Percentiles rank a stretch among this genome's conserved stretches.
These are phyloP conservation scores for Phoenicopterus ruber DNA, from an alignment of 2,113 vertebrate genomes.

Conservation along the genomic window DNA sequence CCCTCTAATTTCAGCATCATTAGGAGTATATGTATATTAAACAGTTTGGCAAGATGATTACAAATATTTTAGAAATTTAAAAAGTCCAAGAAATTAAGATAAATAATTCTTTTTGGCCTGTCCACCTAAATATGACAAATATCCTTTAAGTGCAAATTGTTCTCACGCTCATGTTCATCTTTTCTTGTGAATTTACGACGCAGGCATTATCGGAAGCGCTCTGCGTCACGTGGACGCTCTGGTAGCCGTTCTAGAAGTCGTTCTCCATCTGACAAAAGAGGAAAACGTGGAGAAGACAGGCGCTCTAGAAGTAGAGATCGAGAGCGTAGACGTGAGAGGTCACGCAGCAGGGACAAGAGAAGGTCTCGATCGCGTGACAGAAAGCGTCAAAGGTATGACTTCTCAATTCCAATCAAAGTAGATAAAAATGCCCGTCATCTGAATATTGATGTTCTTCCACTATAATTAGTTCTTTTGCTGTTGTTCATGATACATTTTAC, in stretches of 20 bases:
- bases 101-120: background rate
- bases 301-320: conserved; percentile 80
- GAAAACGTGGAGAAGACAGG: conserved; percentile 86
- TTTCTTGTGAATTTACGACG: background rate
- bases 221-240: conserved; percentile 86
- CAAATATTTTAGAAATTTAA: background rate
- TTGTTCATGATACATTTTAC: background rate
- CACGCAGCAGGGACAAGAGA: conserved; percentile 90
- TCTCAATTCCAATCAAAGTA: rapidly evolving
- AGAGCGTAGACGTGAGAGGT: conserved; percentile 80
- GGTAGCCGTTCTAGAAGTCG: conserved; percentile 90
- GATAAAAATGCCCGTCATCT: rapidly evolving
- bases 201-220: conserved; percentile 96
- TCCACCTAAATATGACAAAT: background rate
- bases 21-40: rapidly evolving
- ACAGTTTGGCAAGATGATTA: background rate
- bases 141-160: rapidly evolving
- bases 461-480: background rate
- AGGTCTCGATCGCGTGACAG: conserved; percentile 91
- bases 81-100: background rate
- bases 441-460: rapidly evolving
- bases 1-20: background rate
- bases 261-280: conserved; percentile 90
- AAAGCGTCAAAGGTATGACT: conserved; percentile 83
- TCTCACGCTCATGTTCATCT: rapidly evolving